Base-by-base conservation (phyloP, 2,797 vertebrate genomes). In the Sarcoramphus papa region DNA sequence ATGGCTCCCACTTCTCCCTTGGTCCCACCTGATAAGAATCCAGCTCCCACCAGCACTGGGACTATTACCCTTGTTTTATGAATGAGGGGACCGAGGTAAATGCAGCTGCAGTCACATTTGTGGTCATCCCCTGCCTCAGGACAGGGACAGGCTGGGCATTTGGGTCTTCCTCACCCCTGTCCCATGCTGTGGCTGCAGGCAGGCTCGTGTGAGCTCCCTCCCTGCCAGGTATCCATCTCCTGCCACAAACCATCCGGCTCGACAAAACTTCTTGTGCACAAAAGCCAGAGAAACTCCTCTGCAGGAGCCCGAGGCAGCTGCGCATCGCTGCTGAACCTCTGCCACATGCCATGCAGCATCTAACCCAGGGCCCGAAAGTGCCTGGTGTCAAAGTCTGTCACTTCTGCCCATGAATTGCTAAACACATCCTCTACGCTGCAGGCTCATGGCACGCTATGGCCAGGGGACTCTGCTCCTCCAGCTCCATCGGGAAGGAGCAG, bases 221-320 rank as follows among this genome's bases (percentile, higher is more conserved):
- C 53, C 65, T 75, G 57, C n/a, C 85, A 85, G 91, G 72, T 68
- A 65, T 45, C 68, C 7, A 0, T 75, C 93, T 94, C 53, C 85
- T 54, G 79, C 82, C 3, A 0, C 24, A 15, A 93, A 86, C 57
- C 90, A 67, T 37, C 85, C 91, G 51, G 82, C 60, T 65, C 47
- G 6, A 56, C 68, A 45, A 40, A 89, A 31, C 31, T 56, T 6
- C 50, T 48, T 5, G 2, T 13, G 54, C 14, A 27, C 79, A 19
- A 85, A 51, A 90, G 72, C 86, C 86, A 16, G 91, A 78, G 79
- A 60, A 93, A 48, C 65, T 82, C 47, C 73, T 78, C 14, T 64
- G 65, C 63, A 30, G 88, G 69, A 90, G 90, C 94, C 94, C 5
- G 69, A 79, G 95, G 92, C 95, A 81, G 82, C 90, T 40, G 70